phyloP scores from a whole-genome alignment of 1,140 invertebrate species.

The Listronotus oregonensis region DNA sequence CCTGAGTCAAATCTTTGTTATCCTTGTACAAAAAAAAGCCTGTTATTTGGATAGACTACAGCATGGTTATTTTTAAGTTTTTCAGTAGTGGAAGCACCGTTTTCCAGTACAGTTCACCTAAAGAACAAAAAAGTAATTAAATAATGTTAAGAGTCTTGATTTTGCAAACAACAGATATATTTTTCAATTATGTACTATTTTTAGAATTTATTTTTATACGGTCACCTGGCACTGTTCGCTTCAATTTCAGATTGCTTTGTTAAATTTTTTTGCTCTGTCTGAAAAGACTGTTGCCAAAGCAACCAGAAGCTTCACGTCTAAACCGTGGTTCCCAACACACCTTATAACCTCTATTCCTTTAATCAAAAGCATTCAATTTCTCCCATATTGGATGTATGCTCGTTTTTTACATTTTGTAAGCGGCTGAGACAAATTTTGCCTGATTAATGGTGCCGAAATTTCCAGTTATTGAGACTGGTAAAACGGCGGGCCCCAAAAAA shows the following conservation, averaged over 20 bases:
- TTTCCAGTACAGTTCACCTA: conserved; percentile 77
- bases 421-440: conserved; percentile 77
- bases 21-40: conserved; percentile 71
- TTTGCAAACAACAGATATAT: too few relatives aligned
- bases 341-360: conserved; percentile 81
- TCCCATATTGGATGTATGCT: conserved; percentile 62
- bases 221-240: conserved; percentile 60
- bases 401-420: conserved; percentile 65
- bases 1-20: conserved; percentile 63
- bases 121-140: conserved; percentile 3
- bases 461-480: conserved; percentile 72
- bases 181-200: too few relatives aligned
- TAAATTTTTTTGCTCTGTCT: conserved; percentile 57
- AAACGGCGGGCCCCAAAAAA: conserved; percentile 58
- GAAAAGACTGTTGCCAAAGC: conserved; percentile 76
- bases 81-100: conserved; percentile 74
- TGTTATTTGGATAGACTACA: conserved; percentile 61
- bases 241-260: conserved; percentile 62
- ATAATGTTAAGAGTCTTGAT: too few relatives aligned
- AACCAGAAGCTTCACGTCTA: conserved; percentile 75
- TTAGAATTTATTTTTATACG: too few relatives aligned
- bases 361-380: conserved; percentile 74
- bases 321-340: conserved; percentile 77
- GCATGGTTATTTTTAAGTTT: conserved; percentile 69
- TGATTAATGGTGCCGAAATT: conserved; percentile 71